A percentile compares a stretch with the other conserved stretches of the same genome.
These are phyloP conservation scores for Calidris pygmaea DNA, from an alignment of 2,113 vertebrate genomes.

Conservation along the genomic window DNA sequence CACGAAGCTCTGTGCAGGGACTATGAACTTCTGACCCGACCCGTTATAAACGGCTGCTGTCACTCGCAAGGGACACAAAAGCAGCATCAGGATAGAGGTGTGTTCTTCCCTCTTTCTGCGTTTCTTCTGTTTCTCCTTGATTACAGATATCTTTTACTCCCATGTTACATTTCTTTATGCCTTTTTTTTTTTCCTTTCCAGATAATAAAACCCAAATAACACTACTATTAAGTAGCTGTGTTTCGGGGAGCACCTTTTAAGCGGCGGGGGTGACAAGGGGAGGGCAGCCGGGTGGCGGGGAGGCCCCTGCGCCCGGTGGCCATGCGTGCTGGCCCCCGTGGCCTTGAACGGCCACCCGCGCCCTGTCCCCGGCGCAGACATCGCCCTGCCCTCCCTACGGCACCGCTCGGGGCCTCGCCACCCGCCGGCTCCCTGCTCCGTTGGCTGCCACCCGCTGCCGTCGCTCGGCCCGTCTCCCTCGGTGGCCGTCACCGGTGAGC, in stretches of 20 bases:
- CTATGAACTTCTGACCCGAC: not conserved
- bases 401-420: accelerated
- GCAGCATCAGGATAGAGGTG: accelerated
- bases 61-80: accelerated
- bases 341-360: not conserved
- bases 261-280: accelerated
- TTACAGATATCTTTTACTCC: accelerated
- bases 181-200: no score
- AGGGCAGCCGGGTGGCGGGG: not conserved
- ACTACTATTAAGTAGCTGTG: accelerated
- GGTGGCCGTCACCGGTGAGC: no score
- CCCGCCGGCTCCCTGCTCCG: accelerated
- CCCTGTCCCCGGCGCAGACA: accelerated
- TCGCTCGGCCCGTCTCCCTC: not conserved
- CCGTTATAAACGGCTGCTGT: accelerated
- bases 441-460: accelerated
- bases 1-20: accelerated
- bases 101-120: accelerated
- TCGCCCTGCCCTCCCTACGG: not conserved
- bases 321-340: accelerated
- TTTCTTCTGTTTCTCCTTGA: accelerated
- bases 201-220: no score
- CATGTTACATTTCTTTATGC: accelerated
- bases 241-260: accelerated
- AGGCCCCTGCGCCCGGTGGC: not conserved